Percentiles rank a stretch among this genome's conserved stretches.
Evolutionary conservation across 2,797 vertebrate genomes (phyloP).

Genomic region (Pterois miles): DNA sequence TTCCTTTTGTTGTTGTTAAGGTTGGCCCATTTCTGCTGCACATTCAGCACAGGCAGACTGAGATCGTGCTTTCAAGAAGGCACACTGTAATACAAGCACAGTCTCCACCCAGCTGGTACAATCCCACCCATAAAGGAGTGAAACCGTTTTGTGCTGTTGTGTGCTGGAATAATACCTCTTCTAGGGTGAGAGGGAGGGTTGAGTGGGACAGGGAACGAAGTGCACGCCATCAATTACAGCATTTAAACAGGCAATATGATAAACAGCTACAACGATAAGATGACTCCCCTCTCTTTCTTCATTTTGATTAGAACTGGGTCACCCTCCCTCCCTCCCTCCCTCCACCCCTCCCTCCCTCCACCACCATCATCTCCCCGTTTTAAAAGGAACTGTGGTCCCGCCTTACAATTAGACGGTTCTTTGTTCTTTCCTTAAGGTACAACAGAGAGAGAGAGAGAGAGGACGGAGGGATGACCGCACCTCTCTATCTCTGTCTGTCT

Average conservation of each 20-base stretch:
- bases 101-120: background rate
- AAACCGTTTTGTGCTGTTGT: background rate
- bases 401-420: conserved; percentile 31
- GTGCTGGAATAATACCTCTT: background rate
- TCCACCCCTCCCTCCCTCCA: background rate
- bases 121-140: conserved; percentile 1
- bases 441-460: background rate
- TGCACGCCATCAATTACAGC: background rate
- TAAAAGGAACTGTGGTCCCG: conserved; percentile 39
- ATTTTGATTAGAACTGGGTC: conserved; percentile 38
- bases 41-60: background rate
- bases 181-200: background rate
- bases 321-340: background rate
- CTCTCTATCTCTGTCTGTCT: background rate
- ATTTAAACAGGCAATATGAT: background rate
- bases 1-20: background rate
- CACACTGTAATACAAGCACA: background rate
- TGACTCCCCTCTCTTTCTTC: background rate
- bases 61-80: background rate
- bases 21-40: conserved; percentile 1
- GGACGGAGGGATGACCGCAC: conserved; percentile 18
- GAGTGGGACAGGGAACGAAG: background rate
- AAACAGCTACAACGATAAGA: background rate
- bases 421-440: conserved; percentile 26
- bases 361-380: conserved; percentile 13